Percentiles rank a stretch among this genome's conserved stretches.
Evolutionary conservation across 1,140 invertebrate species (phyloP).

Genomic region (Drosophila lacteicornis): DNA sequence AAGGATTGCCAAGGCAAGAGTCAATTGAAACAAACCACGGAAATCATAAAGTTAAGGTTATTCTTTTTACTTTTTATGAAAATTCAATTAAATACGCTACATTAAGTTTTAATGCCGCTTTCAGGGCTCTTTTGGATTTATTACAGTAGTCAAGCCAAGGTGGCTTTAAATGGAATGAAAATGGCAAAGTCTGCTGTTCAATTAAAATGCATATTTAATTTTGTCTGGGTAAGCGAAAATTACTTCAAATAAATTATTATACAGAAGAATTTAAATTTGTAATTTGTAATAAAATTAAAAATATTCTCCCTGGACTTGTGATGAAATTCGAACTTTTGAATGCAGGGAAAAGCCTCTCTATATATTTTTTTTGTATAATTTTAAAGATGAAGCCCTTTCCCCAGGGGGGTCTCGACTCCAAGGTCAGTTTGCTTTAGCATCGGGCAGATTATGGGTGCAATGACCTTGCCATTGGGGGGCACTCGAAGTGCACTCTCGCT

Average conservation of each 20-base stretch:
- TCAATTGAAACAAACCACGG: not conserved
- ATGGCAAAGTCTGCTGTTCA: no score
- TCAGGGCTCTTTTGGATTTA: not conserved
- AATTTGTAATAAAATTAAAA: no score
- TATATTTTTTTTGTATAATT: no score
- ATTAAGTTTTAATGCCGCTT: not conserved
- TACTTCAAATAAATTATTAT: no score
- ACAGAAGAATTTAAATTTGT: no score
- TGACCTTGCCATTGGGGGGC: conserved; percentile 6
- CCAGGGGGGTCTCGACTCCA: not conserved
- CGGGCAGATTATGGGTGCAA: conserved; percentile 3
- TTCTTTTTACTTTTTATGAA: not conserved
- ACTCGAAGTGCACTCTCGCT: conserved; percentile 12
- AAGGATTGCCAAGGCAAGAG: not conserved
- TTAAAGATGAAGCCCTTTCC: not conserved
- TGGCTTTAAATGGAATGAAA: not conserved
- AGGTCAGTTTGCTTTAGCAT: no score
- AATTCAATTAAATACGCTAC: not conserved
- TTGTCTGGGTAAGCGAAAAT: no score
- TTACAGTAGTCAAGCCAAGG: not conserved
- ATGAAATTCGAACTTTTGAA: no score
- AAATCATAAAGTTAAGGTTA: not conserved
- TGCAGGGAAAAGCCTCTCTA: no score
- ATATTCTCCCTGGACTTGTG: no score
- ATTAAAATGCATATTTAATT: no score